Evolutionary conservation across 2,797 vertebrate species (phyloP), one percentile per base, ranked within the genome.

Genomic region (Poecilia wingei): DNA sequence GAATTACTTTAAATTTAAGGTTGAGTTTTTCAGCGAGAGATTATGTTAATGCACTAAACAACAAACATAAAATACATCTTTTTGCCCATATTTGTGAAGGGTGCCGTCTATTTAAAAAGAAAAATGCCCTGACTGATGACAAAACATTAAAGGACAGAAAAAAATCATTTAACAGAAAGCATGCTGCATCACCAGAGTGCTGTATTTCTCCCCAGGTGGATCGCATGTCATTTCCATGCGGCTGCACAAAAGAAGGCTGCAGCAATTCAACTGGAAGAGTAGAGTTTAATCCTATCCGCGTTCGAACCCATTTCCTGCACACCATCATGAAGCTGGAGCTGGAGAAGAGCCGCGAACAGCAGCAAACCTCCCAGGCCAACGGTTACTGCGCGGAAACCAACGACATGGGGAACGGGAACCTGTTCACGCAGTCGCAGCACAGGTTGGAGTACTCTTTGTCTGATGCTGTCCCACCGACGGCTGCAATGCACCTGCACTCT

Each of bases 301-400:
- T 99, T 80, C 97, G 98, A 93, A 99, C 98, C 91, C 98, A 99
- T 92, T 99, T 99, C 95, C 95, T 99, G 95, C 98, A 99, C 96
- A 99, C 98, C 57, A 99, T 99, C 89, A 99, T 99, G 98, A 99
- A 99, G 94, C 97, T 99, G 41, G 98, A 99, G 91, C 94, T 99
- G 92, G 98, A 99, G 94, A 99, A 98, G 94, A 99, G 96, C 80
- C 96, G 97, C 3, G 98, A 99, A 94, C 98, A 97, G 89, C 94
- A 96, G 89, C 94, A 94, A 77, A 94, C 95, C 22, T 93, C 97
- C 7, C 88, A 95, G 0, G 88, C 95, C 74, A 97, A 97, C 4
- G 96, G 97, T 89, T 98, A 96, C 93, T 96, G 95, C 0, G 43
- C 92, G 1, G 92, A 93, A 14, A 36, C 95, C 1, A 92, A 94